Evolutionary conservation across 2,888 invertebrate species (phyloP).

Genomic region (Eupithecia vulgata): DNA sequence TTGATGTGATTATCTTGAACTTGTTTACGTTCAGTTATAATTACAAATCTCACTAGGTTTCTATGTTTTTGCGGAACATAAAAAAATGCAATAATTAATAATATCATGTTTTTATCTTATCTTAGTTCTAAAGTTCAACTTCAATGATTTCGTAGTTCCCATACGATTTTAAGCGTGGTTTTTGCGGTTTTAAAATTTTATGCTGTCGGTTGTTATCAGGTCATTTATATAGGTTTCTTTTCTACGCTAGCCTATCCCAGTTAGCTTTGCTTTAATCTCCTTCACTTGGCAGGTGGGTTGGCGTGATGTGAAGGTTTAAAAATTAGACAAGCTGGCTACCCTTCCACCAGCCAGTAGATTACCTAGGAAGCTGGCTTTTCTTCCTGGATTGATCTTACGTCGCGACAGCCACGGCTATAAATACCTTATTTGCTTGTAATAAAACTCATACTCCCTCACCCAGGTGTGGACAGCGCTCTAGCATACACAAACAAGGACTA

Average conservation of each 20-base stretch:
- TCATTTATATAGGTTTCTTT: background rate
- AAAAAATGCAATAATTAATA: background rate
- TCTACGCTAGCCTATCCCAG: background rate
- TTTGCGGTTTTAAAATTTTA: background rate
- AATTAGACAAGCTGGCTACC: too few relatives aligned
- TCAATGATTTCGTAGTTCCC: background rate
- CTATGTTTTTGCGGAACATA: background rate
- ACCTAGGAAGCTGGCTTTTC: too few relatives aligned
- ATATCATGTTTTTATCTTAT: background rate
- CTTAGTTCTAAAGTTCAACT: background rate
- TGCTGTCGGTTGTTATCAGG: background rate
- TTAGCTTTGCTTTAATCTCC: too few relatives aligned
- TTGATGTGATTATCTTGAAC: background rate
- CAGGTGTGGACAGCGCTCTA: slow-evolving; percentile 88
- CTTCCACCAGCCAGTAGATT: too few relatives aligned
- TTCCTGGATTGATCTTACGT: too few relatives aligned
- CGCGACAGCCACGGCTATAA: too few relatives aligned
- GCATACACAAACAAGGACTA: slow-evolving; percentile 93
- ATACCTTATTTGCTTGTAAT: background rate
- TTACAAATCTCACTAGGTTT: background rate
- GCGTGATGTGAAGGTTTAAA: too few relatives aligned
- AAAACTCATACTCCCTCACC: background rate
- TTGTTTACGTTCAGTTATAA: background rate
- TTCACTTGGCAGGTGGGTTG: too few relatives aligned
- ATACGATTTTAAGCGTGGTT: background rate